Base-by-base conservation (phyloP, 1,140 invertebrate species). In the Monomorium pharaonis region DNA sequence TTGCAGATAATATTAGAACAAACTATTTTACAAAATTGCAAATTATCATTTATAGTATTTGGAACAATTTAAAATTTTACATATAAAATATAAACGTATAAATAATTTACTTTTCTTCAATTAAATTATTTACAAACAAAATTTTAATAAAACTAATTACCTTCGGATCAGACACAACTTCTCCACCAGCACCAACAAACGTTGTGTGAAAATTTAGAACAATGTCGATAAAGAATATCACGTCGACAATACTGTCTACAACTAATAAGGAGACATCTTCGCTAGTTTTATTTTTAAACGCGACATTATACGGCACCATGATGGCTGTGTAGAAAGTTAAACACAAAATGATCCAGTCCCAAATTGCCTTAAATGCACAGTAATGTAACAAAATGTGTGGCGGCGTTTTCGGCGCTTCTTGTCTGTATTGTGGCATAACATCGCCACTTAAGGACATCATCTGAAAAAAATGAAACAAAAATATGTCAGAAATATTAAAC, bases 221-320 rank as follows among this genome's bases (percentile, higher is more conserved):
- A 95, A 99, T 99, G 96, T 99, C 99, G 95, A 99, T 99, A 96
- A 99, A 99, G 96, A 99, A 99, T 92, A 99, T 99, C 78, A 99
- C 99, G 96, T 99, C 99, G 87, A 99, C 99, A 92, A 99, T 99
- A 87, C 98, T 99, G 95, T 99, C 98, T 92, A 99, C 98, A 89
- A 99, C 98, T 84, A 99, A 96, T 63, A 99, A 96, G 85, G 98
- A 98, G 65, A 99, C 98, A 95, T 99, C 99, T 95, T 99, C 99
- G 95, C 99, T 99, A 83, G 98, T 99, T 96, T 99, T 99, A 96
- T 99, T 99, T 96, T 99, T 99, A 96, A 99, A 99, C 93, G 99
- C 99, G 92, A 99, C 99, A 96, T 99, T 99, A 96, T 99, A 99
- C 83, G 99, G 99, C 91, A 99, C 99, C 98, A 99, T 99, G 95